Evolutionary conservation across 2,888 invertebrate species (phyloP).

Genomic region (Amphipyra berbera): DNA sequence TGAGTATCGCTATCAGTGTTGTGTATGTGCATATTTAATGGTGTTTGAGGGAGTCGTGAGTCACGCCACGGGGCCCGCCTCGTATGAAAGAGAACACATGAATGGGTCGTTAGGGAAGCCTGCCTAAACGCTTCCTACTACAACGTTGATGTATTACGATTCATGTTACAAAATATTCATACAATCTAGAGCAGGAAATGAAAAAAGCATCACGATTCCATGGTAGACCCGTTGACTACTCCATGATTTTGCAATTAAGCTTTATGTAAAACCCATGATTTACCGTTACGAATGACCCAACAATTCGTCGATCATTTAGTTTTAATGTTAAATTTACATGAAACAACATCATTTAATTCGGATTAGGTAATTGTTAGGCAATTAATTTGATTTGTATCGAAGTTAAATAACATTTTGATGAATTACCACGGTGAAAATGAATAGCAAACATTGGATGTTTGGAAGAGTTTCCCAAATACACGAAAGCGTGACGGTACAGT

Average conservation of each 20-base stretch:
- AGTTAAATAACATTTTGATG: conserved; percentile 17
- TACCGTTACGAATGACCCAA: conserved; percentile 23
- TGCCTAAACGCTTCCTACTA: conserved; percentile 71
- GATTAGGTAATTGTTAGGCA: conserved; percentile 38
- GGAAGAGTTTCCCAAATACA: conserved; percentile 51
- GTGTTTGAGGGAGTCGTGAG: conserved; percentile 68
- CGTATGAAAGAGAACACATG: conserved; percentile 74
- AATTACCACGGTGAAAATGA: conserved; percentile 5
- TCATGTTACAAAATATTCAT: conserved; percentile 63
- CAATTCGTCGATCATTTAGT: conserved; percentile 30
- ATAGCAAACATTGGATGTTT: conserved; percentile 19
- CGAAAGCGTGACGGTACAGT: conserved; percentile 77
- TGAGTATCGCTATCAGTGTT: conserved; percentile 39
- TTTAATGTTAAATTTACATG: conserved; percentile 39
- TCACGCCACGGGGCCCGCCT: conserved; percentile 66
- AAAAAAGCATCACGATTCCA: conserved; percentile 49
- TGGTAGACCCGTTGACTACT: conserved; percentile 33
- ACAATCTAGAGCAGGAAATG: conserved; percentile 62
- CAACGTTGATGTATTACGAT: conserved; percentile 72
- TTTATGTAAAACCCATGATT: conserved; percentile 38
- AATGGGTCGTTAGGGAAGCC: conserved; percentile 80
- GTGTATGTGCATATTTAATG: conserved; percentile 60
- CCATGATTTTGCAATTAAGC: conserved; percentile 43
- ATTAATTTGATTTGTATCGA: conserved; percentile 10
- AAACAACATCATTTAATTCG: conserved; percentile 20